phyloP scores from a whole-genome alignment of 2,797 vertebrate genomes.

The Poecilia wingei region DNA sequence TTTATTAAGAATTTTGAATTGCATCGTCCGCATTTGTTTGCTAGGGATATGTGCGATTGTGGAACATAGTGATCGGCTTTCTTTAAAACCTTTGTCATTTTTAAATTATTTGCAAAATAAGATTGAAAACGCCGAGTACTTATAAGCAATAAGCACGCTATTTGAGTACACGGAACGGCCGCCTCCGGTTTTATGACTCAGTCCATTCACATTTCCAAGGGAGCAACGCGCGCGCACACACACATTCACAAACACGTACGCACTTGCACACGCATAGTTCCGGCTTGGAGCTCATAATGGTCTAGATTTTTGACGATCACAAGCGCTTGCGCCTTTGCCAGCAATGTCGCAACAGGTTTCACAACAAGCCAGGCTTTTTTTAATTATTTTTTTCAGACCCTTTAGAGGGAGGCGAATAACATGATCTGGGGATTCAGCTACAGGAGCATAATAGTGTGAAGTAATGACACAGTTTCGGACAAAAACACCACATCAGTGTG shows the following conservation, averaged over 20 bases:
- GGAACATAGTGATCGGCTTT: constrained; percentile 33
- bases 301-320: constrained; percentile 66
- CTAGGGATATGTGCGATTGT: neutral
- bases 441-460: neutral
- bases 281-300: constrained; percentile 65
- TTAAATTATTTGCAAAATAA: neutral
- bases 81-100: neutral
- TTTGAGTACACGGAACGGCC: constrained; percentile 58
- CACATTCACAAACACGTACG: constrained; percentile 3
- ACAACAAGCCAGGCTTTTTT: constrained; percentile 24
- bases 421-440: constrained; percentile 3
- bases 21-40: neutral
- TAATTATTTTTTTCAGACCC: constrained; percentile 30
- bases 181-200: constrained; percentile 79
- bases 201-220: constrained; percentile 76
- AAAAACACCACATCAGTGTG: neutral
- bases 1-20: neutral
- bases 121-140: constrained; percentile 2
- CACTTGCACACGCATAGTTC: constrained; percentile 56
- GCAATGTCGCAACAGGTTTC: constrained; percentile 80
- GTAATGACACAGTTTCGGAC: neutral
- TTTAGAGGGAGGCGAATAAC: constrained; percentile 13
- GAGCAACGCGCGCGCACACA: constrained; percentile 35
- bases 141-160: constrained; percentile 46
- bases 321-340: constrained; percentile 55